A percentile compares a stretch with the other conserved stretches of the same genome.
These are phyloP conservation scores for Nansenia antarctica DNA, from an alignment of 2,113 vertebrate species.

Conservation along the genomic window DNA sequence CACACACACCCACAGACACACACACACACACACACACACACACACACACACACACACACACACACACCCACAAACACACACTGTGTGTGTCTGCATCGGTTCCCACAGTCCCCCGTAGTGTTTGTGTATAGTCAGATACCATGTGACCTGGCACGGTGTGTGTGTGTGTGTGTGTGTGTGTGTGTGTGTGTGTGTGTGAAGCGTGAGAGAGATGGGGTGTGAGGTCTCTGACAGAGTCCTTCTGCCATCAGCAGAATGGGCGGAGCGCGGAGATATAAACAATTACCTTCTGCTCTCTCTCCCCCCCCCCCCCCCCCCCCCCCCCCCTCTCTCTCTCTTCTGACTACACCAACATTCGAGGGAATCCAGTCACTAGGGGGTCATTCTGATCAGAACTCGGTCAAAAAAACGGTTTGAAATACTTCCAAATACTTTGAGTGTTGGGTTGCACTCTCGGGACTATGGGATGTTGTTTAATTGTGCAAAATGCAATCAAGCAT, in stretches of 20 bases:
- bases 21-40: background rate
- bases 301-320: conserved; percentile 1
- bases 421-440: no score
- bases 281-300: conserved; percentile 40
- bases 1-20: background rate
- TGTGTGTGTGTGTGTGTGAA: conserved; percentile 4
- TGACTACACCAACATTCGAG: no score
- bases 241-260: conserved; percentile 44
- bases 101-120: conserved; percentile 24
- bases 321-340: background rate
- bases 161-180: conserved; percentile 30
- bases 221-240: conserved; percentile 49
- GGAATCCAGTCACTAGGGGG: no score
- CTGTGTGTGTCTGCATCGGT: background rate
- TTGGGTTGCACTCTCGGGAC: no score
- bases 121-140: conserved; percentile 15
- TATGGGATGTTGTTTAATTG: no score
- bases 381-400: no score
- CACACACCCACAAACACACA: background rate
- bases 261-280: conserved; percentile 47
- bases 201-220: conserved; percentile 49
- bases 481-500: no score
- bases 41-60: background rate
- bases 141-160: conserved; percentile 11
- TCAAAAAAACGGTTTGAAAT: no score